Evolutionary conservation across 1,140 invertebrate genomes (phyloP), one percentile per base, ranked within the genome.

Genomic region (Calephelis virginiensis): DNA sequence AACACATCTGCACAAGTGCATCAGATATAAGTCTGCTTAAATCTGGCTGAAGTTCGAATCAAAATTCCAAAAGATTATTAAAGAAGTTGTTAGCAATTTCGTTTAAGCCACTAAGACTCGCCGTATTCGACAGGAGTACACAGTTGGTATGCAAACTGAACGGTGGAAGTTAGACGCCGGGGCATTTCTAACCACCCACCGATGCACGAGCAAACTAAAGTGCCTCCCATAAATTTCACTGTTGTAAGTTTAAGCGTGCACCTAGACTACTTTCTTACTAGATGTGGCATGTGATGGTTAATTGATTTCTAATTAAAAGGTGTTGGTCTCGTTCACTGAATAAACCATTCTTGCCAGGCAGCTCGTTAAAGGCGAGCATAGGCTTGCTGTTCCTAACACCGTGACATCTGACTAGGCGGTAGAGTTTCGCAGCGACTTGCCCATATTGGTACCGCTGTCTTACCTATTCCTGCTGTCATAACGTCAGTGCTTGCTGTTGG

Each of bases 221-320:
- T 86, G 81, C 73, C 82, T 78, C 68, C 79, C 76, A 86, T 86
- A 86, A 86, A 86, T 86, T 85, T 77, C 67, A 68, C 73, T 72
- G 73, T 76, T 82, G 78, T 85, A 83, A 82, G 75, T 85, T 86
- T 86, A 85, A 86, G 76, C 80, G 79, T 43, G 56, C 66, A 59
- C 70, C 61, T 14, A 38, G 78, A 28, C n/a, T 71, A 71, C 9
- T 61, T 43, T 28, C n/a, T 0, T 61, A 9, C 71, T 75, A 46
- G 73, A 80, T 66, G 38, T 11, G 66, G 4, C 45, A 63, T 17
- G 49, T 38, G 56, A 67, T 67, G 28, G n/a, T 28, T 11, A 46
- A 49, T 5, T 61, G 38, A 47, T 61, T 43, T 61, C 40, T 13
- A 17, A 53, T 53, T 43, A 43, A 43, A 43, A 43, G 28, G 28